Evolutionary conservation across 2,113 vertebrate genomes (phyloP), one percentile per base, ranked within the genome.

Genomic region (Odobenus rosmarus): DNA sequence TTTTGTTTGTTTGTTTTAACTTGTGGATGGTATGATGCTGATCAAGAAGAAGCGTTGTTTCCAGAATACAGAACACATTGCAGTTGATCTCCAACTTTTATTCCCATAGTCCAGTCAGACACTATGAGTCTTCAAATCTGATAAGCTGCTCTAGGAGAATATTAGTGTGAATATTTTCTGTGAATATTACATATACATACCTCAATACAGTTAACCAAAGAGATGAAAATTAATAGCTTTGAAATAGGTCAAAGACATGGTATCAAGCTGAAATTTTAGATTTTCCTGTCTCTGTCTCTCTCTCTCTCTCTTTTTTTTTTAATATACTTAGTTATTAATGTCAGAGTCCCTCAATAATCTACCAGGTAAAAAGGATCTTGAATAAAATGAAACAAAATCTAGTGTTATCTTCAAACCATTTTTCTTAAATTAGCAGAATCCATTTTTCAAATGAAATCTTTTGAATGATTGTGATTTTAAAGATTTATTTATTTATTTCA

Each of bases 371-470:
- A 96, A 61, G 46, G 8, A 24, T 57, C 31, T 85, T 4, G 36
- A 59, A 61, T 85, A 91, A 93, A 96, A 57, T 72, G 5, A 88
- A 67, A 16, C 7, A 55, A 94, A 94, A 89, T 53, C 36, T 79
- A 42, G 4, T 67, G 57, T 39, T 88, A 71, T 93, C 88, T 71
- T 81, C 23, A 46, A 64, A 33, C 11, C 3, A 9, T 61, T 79
- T 88, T 92, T 57, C n/a, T 94, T 83, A 71, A 59, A 53, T 71
- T 79, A 96, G 23, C 5, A 23, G 31, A 88, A 95, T 10, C 33
- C 12, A 69, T 69, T 91, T 92, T 72, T 57, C 71, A 95, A 92
- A 18, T 61, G 15, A 42, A 59, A 69, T 36, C 0, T 96, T 21
- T 90, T 80, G 4, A 93, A 42, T n/a, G 36, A 61, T 55, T 31